A percentile compares a stretch with the other conserved stretches of the same genome.
These are phyloP conservation scores for Onthophagus sagittarius DNA, from an alignment of 2,888 invertebrate species.

Conservation along the genomic window DNA sequence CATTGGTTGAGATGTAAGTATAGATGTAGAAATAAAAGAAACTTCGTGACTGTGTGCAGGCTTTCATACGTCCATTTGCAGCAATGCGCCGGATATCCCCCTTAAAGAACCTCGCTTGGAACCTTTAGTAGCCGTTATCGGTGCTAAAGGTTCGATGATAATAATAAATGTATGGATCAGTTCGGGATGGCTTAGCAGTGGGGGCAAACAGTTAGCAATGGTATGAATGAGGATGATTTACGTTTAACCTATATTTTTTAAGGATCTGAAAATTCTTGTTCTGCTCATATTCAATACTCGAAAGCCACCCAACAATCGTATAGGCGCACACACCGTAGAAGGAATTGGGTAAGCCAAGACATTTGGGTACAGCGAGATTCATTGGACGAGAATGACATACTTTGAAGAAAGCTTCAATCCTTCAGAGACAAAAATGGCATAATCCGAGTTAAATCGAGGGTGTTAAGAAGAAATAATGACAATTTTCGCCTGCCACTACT, in stretches of 20 bases:
- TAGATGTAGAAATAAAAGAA: background rate
- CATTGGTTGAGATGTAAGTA: background rate
- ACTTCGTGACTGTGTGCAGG: background rate
- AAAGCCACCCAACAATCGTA: too few relatives aligned
- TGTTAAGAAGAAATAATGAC: too few relatives aligned
- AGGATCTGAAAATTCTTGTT: constrained; percentile 1
- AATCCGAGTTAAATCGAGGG: too few relatives aligned
- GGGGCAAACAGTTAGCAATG: constrained; percentile 12
- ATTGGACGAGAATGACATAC: too few relatives aligned
- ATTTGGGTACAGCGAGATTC: too few relatives aligned
- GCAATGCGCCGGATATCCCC: too few relatives aligned
- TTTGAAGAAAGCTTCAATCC: too few relatives aligned
- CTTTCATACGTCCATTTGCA: too few relatives aligned
- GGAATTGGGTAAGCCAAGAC: too few relatives aligned
- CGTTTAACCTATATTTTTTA: background rate
- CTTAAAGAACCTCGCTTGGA: background rate
- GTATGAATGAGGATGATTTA: background rate
- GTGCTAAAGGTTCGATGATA: background rate
- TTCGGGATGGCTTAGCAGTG: background rate
- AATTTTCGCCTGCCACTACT: too few relatives aligned
- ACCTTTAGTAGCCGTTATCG: constrained; percentile 12
- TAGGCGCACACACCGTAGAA: too few relatives aligned
- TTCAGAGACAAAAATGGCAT: too few relatives aligned
- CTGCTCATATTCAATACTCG: background rate
- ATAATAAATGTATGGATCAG: background rate